Evolutionary conservation across 2,888 invertebrate genomes (phyloP).

Genomic region (Lasioglossum leucozonium): DNA sequence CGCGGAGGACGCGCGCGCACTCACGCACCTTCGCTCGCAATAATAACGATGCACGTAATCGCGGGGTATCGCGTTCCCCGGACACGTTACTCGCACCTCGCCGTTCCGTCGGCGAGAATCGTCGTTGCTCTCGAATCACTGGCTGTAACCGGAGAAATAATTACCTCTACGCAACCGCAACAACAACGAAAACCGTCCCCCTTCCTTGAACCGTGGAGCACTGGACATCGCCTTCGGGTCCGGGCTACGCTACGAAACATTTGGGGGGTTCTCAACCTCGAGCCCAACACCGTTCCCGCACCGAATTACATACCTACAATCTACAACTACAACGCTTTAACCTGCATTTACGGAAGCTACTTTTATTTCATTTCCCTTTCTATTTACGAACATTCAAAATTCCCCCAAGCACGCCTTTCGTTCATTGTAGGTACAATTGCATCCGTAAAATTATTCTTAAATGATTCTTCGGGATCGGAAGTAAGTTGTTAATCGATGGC

Average conservation of each 20-base stretch:
- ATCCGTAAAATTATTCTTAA: not conserved
- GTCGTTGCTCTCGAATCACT: constrained; percentile 47
- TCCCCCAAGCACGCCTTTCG: not conserved
- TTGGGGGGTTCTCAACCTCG: constrained; percentile 74
- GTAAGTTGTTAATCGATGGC: not conserved
- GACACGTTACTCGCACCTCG: constrained; percentile 49
- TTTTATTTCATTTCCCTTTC: too few species aligned
- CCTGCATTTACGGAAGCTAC: not conserved
- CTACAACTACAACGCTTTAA: constrained; percentile 7
- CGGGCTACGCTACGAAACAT: constrained; percentile 71
- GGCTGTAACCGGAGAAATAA: constrained; percentile 62
- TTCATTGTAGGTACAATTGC: not conserved
- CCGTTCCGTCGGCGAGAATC: constrained; percentile 44
- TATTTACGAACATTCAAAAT: not conserved
- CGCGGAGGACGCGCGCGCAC: constrained; percentile 57
- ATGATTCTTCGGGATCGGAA: not conserved
- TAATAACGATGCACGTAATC: constrained; percentile 68
- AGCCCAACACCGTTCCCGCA: constrained; percentile 4
- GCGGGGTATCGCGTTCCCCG: constrained; percentile 49
- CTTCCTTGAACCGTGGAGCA: constrained; percentile 68
- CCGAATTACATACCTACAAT: constrained; percentile 30
- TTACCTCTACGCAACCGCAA: constrained; percentile 59
- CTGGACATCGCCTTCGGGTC: constrained; percentile 76
- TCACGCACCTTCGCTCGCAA: constrained; percentile 63
- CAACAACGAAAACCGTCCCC: constrained; percentile 69